These are phyloP conservation scores for Argyresthia goedartella DNA, from an alignment of 2,888 invertebrate species.

Conservation along the genomic window DNA sequence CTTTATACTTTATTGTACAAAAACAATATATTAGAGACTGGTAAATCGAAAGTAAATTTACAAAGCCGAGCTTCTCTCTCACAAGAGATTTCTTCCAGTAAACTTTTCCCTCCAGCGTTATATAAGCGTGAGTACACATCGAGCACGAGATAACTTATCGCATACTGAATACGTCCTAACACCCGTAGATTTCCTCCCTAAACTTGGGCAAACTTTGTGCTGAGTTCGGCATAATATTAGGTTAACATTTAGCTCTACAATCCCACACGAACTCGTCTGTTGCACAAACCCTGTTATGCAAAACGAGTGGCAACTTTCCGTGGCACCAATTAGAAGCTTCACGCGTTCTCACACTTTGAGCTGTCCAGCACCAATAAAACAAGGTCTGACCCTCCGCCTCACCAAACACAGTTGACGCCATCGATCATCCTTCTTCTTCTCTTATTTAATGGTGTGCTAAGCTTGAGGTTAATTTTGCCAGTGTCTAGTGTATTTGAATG, in stretches of 20 bases:
- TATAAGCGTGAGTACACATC: not conserved
- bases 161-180: slow-evolving; percentile 3
- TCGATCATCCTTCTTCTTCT: too few relatives aligned
- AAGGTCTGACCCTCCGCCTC: too few relatives aligned
- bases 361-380: not conserved
- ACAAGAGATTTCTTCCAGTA: too few relatives aligned
- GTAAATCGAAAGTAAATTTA: too few relatives aligned
- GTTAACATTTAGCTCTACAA: slow-evolving; percentile 7
- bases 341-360: not conserved
- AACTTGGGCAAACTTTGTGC: slow-evolving; percentile 1
- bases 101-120: too few relatives aligned
- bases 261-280: slow-evolving; percentile 2
- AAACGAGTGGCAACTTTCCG: slow-evolving; percentile 4
- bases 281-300: slow-evolving; percentile 6
- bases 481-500: too few relatives aligned
- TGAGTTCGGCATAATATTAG: slow-evolving; percentile 5
- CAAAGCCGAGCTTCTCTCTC: too few relatives aligned
- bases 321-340: slow-evolving; percentile 5
- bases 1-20: too few relatives aligned
- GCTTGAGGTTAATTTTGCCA: too few relatives aligned
- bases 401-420: too few relatives aligned
- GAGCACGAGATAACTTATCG: slow-evolving; percentile 2
- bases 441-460: too few relatives aligned
- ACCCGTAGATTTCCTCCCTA: slow-evolving; percentile 3
- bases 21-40: too few relatives aligned